phyloP scores from a whole-genome alignment of 2,888 invertebrate species.

The Sphaerophoria taeniata region DNA sequence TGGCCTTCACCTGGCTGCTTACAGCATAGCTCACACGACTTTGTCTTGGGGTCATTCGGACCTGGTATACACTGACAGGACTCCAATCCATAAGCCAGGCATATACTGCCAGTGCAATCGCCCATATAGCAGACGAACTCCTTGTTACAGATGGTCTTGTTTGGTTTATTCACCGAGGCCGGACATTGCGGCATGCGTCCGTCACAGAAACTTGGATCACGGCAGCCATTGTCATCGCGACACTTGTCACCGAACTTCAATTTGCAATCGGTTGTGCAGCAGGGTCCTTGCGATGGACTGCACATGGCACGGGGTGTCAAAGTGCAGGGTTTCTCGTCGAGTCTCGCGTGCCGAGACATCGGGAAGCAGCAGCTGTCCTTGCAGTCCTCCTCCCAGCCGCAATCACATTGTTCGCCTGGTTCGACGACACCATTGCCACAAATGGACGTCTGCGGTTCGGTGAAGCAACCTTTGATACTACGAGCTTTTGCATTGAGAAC shows the following conservation, averaged over 20 bases:
- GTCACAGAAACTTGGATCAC: constrained; percentile 96
- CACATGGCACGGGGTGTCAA: constrained; percentile 87
- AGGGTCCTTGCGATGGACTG: constrained; percentile 90
- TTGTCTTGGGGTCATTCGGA: constrained; percentile 90
- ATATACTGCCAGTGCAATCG: constrained; percentile 98
- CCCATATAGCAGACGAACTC: constrained; percentile 99
- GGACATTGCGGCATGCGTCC: constrained; percentile 95
- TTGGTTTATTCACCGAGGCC: constrained; percentile 94
- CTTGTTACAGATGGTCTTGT: constrained; percentile 97
- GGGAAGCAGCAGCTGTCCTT: constrained; percentile 96
- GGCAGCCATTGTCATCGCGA: constrained; percentile 96
- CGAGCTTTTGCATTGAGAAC: constrained; percentile 96
- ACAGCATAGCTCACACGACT: constrained; percentile 97
- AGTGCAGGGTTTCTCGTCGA: constrained; percentile 92
- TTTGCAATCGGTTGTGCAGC: constrained; percentile 94
- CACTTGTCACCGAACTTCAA: constrained; percentile 94
- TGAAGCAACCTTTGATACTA: constrained; percentile 95
- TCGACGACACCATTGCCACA: constrained; percentile 99
- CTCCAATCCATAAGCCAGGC: constrained; percentile 96
- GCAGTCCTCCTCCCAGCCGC: constrained; percentile 99
- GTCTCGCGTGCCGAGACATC: constrained; percentile 90
- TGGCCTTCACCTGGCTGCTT: constrained; percentile 92
- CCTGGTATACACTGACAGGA: constrained; percentile 96
- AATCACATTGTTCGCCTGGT: constrained; percentile 98
- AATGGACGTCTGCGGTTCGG: constrained; percentile 95